A percentile compares a stretch with the other conserved stretches of the same genome.
These are phyloP conservation scores for Hirundichthys speculiger DNA, from an alignment of 2,113 vertebrate genomes.

Conservation along the genomic window DNA sequence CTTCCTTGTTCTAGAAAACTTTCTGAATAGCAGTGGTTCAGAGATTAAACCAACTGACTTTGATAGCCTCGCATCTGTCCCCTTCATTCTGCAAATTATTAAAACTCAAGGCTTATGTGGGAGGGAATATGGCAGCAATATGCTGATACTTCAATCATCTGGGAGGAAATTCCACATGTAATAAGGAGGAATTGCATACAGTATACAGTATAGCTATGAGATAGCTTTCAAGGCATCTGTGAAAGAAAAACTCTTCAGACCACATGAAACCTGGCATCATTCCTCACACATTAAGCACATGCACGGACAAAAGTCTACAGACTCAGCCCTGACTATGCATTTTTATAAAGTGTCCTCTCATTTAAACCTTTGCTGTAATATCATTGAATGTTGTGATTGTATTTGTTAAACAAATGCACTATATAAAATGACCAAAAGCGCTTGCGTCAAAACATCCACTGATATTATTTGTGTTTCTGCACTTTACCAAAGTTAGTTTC, in stretches of 20 bases:
- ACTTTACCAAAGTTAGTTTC: not conserved
- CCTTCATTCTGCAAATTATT: slow-evolving; percentile 70
- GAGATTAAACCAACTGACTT: slow-evolving; percentile 66
- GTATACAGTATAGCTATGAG: slow-evolving; percentile 40
- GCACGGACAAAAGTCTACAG: slow-evolving; percentile 23
- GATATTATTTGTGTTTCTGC: not conserved
- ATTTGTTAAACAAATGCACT: not conserved
- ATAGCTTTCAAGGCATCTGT: slow-evolving; percentile 66
- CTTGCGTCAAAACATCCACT: slow-evolving; percentile 19
- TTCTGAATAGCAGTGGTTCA: slow-evolving; percentile 60
- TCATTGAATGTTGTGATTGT: not conserved
- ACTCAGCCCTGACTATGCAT: not conserved
- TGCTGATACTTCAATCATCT: slow-evolving; percentile 79
- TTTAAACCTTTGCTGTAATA: not conserved
- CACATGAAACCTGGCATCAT: slow-evolving; percentile 69
- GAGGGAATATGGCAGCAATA: slow-evolving; percentile 78
- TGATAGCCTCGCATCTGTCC: slow-evolving; percentile 62
- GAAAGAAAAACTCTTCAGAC: slow-evolving; percentile 65
- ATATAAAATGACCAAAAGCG: not conserved
- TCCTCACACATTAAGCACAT: slow-evolving; percentile 33
- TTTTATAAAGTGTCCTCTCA: slow-evolving; percentile 17
- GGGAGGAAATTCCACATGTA: slow-evolving; percentile 79
- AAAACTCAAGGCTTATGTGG: slow-evolving; percentile 67
- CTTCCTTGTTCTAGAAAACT: slow-evolving; percentile 41
- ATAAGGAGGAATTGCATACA: slow-evolving; percentile 62